phyloP scores from a whole-genome alignment of 2,797 vertebrate genomes.

The Eupleurogrammus muticus region DNA sequence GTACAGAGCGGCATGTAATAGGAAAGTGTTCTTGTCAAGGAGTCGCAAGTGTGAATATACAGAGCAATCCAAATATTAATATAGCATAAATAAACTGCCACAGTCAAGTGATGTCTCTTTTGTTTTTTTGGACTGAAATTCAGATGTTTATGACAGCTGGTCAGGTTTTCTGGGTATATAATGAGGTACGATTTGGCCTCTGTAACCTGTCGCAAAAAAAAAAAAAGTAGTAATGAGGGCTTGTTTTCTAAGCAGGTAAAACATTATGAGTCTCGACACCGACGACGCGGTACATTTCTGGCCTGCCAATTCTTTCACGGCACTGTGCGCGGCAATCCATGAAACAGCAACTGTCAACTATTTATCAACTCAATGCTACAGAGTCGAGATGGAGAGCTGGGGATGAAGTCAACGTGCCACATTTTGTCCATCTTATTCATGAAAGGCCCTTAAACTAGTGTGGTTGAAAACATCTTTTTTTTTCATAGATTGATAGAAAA shows the following conservation, averaged over 20 bases:
- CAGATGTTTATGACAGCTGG: neutral
- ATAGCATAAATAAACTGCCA: constrained; percentile 22
- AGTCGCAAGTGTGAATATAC: constrained; percentile 17
- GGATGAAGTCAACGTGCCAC: constrained; percentile 13
- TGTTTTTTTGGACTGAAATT: constrained; percentile 12
- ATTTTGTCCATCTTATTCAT: neutral
- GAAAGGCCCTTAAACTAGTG: constrained; percentile 12
- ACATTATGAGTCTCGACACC: constrained; percentile 30
- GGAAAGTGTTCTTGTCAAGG: constrained; percentile 27
- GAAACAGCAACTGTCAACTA: constrained; percentile 4
- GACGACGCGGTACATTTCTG: constrained; percentile 4
- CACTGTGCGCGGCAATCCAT: neutral
- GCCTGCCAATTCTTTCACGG: constrained; percentile 8
- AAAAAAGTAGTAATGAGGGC: constrained; percentile 34
- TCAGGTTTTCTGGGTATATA: constrained; percentile 7
- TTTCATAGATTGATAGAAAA: constrained; percentile 15
- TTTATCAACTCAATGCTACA: neutral
- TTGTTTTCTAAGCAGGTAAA: constrained; percentile 17
- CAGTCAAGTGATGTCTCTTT: constrained; percentile 20
- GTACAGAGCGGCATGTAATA: constrained; percentile 23
- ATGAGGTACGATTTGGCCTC: constrained; percentile 15
- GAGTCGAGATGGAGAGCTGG: neutral
- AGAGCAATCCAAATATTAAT: constrained; percentile 21
- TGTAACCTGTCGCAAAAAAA: constrained; percentile 17
- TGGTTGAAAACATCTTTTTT: constrained; percentile 22